phyloP scores from a whole-genome alignment of 2,113 vertebrate genomes.

The Ctenomys sociabilis region DNA sequence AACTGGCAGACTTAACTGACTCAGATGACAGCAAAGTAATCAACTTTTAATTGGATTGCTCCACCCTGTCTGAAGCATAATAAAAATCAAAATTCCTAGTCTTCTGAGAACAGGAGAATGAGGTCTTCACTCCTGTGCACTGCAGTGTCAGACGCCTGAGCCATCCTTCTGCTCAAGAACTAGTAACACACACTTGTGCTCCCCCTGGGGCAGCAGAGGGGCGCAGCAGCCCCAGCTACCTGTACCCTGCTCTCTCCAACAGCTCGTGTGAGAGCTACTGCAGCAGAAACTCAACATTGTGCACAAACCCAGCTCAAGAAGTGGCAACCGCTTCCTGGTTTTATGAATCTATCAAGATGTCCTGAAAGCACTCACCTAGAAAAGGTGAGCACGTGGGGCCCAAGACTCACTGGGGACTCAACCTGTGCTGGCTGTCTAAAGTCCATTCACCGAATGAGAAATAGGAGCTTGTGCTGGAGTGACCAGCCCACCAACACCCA shows the following conservation, averaged over 20 bases:
- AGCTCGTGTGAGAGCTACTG: background rate
- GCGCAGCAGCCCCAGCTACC: no score
- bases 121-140: background rate
- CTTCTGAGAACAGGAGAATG: conserved; percentile 37
- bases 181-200: background rate
- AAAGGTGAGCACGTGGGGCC: background rate
- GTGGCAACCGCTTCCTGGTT: background rate
- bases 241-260: background rate
- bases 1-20: conserved; percentile 47
- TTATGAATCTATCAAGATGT: background rate
- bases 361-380: conserved; percentile 3
- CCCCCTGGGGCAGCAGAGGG: background rate
- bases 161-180: conserved; percentile 16
- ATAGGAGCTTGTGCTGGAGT: background rate
- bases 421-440: background rate
- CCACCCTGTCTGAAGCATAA: conserved; percentile 17
- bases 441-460: conserved; percentile 40
- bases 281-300: background rate
- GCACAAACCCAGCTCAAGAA: background rate
- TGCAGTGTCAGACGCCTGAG: background rate
- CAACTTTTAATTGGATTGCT: conserved; percentile 54
- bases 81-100: conserved; percentile 45
- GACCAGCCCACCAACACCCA: background rate
- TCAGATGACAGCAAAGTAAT: conserved; percentile 33
- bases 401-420: background rate